These are phyloP conservation scores for Philopotamus ludificatus DNA, from an alignment of 1,140 invertebrate genomes.

Conservation along the genomic window DNA sequence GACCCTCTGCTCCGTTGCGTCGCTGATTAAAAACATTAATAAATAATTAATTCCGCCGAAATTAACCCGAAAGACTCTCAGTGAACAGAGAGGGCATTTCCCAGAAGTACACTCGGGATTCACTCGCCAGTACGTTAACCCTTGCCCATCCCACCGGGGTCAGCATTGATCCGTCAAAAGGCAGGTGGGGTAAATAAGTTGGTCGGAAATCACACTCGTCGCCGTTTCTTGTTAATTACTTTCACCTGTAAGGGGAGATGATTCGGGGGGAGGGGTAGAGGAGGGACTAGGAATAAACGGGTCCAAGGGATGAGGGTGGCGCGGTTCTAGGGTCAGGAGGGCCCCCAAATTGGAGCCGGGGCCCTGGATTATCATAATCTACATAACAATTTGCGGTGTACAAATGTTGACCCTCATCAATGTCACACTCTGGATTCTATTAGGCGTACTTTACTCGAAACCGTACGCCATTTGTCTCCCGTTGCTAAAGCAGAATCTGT, in stretches of 20 bases:
- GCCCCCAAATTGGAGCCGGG: slow-evolving; percentile 30
- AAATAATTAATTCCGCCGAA: not conserved
- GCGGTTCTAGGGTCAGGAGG: slow-evolving; percentile 21
- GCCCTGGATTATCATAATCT: slow-evolving; percentile 41
- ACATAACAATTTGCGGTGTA: slow-evolving; percentile 43
- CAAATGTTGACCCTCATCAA: slow-evolving; percentile 43
- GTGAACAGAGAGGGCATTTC: not conserved
- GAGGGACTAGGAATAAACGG: not conserved
- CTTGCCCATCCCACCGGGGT: not conserved
- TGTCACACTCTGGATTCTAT: slow-evolving; percentile 41
- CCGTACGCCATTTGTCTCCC: slow-evolving; percentile 22
- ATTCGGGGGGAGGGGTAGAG: not conserved
- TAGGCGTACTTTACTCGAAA: slow-evolving; percentile 19
- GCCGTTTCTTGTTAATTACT: slow-evolving; percentile 37
- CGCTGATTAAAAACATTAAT: not conserved
- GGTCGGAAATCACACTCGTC: slow-evolving; percentile 30
- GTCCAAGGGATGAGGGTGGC: not conserved
- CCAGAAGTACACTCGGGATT: not conserved
- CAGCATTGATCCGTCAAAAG: slow-evolving; percentile 27
- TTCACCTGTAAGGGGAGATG: slow-evolving; percentile 19
- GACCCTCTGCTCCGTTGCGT: not conserved
- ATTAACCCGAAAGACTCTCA: not conserved
- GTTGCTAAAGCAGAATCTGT: not conserved
- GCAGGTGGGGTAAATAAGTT: slow-evolving; percentile 18
- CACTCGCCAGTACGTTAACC: not conserved